Evolutionary conservation across 2,888 invertebrate species (phyloP).

Genomic region (Pemphredon lugubris): DNA sequence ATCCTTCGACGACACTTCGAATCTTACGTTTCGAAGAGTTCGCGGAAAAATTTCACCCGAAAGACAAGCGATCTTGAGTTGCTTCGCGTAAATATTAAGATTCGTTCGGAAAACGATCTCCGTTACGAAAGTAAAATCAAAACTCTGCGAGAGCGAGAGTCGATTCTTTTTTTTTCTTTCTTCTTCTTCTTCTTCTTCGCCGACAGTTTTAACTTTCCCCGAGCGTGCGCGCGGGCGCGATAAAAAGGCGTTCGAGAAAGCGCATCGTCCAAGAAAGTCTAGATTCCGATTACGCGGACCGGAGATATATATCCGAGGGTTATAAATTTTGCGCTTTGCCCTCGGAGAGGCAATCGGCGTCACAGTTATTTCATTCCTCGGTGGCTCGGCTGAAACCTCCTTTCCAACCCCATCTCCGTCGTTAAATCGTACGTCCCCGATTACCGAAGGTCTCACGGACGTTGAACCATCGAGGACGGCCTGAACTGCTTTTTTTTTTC

Average conservation of each 20-base stretch:
- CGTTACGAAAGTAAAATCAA: conserved; percentile 19
- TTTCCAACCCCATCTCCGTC: conserved; percentile 47
- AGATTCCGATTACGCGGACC: conserved; percentile 1
- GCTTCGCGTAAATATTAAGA: too few relatives aligned
- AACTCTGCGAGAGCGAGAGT: not conserved
- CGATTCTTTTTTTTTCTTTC: not conserved
- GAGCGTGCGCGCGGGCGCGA: not conserved
- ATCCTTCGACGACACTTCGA: too few relatives aligned
- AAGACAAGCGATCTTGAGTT: too few relatives aligned
- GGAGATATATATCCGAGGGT: not conserved
- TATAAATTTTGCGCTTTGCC: conserved; percentile 30
- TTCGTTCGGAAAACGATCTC: too few relatives aligned
- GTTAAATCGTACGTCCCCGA: conserved; percentile 64
- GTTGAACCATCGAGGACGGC: conserved; percentile 77
- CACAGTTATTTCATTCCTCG: conserved; percentile 40
- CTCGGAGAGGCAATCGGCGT: conserved; percentile 25
- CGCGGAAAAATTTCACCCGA: too few relatives aligned
- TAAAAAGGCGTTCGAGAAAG: conserved; percentile 1
- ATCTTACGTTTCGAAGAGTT: too few relatives aligned
- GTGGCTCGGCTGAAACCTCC: conserved; percentile 27
- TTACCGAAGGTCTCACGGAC: conserved; percentile 76
- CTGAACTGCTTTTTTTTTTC: conserved; percentile 69
- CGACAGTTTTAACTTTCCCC: conserved; percentile 41
- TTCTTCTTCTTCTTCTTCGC: too few relatives aligned
- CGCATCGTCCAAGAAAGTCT: not conserved